Evolutionary conservation across 2,888 invertebrate species (phyloP).

Genomic region (Agrotis segetum): DNA sequence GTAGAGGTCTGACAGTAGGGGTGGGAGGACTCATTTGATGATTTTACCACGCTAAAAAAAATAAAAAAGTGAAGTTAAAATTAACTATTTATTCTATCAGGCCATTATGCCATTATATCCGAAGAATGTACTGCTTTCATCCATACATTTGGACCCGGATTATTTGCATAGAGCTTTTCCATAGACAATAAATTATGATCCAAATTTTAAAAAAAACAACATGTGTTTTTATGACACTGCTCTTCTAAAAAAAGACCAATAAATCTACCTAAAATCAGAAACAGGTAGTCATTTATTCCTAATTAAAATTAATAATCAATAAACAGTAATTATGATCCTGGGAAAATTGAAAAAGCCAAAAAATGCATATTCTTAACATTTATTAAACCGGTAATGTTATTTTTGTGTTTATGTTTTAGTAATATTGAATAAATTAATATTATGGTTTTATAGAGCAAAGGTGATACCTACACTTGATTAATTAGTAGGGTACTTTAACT

Average conservation of each 20-base stretch:
- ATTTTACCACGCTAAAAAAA: too few relatives aligned
- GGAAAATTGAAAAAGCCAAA: slow-evolving; percentile 3
- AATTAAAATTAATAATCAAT: slow-evolving; percentile 28
- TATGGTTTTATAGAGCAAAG: neutral
- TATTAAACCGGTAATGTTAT: neutral
- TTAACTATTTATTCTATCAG: too few relatives aligned
- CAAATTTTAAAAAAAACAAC: neutral
- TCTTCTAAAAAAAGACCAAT: neutral
- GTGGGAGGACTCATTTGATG: too few relatives aligned
- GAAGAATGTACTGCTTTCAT: neutral
- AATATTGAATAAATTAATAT: slow-evolving; percentile 1
- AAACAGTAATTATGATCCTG: neutral
- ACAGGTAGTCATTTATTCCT: slow-evolving; percentile 15
- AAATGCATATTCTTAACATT: slow-evolving; percentile 10
- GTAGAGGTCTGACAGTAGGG: too few relatives aligned
- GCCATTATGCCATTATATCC: neutral
- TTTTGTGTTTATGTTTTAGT: neutral
- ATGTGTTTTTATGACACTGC: slow-evolving; percentile 1
- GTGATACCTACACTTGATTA: neutral
- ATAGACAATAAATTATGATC: neutral
- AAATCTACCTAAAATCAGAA: neutral
- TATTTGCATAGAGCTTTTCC: neutral
- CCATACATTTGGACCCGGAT: slow-evolving; percentile 5
- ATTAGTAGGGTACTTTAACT: neutral
- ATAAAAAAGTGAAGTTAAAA: too few relatives aligned